These are phyloP conservation scores for Corythoichthys intestinalis DNA, from an alignment of 2,113 vertebrate species.

Conservation along the genomic window DNA sequence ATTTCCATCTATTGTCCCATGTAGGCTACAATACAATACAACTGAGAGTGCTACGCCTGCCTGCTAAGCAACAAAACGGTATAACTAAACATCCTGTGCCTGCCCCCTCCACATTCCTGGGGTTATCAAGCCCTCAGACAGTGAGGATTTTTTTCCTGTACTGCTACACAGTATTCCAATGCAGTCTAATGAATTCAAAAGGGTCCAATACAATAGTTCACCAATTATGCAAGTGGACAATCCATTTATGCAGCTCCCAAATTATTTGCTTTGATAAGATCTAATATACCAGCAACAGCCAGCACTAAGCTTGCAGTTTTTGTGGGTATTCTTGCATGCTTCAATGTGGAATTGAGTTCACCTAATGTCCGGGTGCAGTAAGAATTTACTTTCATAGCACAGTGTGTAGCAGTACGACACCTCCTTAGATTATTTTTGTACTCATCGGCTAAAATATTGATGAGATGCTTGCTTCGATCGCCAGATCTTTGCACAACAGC, in stretches of 20 bases:
- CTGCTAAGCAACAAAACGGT: too few relatives aligned
- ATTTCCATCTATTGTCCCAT: too few relatives aligned
- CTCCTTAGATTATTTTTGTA: slow-evolving; percentile 33
- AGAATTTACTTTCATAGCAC: background rate
- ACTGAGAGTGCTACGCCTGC: too few relatives aligned
- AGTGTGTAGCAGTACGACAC: slow-evolving; percentile 20
- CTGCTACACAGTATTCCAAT: background rate
- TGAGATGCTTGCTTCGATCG: slow-evolving; percentile 7
- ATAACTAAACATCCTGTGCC: too few relatives aligned
- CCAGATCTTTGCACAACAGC: background rate
- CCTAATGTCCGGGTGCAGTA: background rate
- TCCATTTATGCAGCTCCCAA: background rate
- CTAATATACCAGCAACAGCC: background rate
- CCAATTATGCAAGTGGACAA: background rate
- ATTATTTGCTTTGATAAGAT: background rate
- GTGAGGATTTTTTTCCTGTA: background rate
- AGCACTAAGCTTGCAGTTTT: background rate
- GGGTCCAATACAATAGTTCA: background rate
- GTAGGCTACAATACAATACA: too few relatives aligned
- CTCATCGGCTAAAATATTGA: slow-evolving; percentile 40
- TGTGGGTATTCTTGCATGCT: background rate
- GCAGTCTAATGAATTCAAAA: background rate
- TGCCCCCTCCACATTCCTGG: too few relatives aligned
- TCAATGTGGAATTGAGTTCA: background rate
- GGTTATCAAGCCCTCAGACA: too few relatives aligned